A percentile compares a stretch with the other conserved stretches of the same genome.
phyloP scores from a whole-genome alignment of 1,140 invertebrate genomes.

The Venturia canescens region DNA sequence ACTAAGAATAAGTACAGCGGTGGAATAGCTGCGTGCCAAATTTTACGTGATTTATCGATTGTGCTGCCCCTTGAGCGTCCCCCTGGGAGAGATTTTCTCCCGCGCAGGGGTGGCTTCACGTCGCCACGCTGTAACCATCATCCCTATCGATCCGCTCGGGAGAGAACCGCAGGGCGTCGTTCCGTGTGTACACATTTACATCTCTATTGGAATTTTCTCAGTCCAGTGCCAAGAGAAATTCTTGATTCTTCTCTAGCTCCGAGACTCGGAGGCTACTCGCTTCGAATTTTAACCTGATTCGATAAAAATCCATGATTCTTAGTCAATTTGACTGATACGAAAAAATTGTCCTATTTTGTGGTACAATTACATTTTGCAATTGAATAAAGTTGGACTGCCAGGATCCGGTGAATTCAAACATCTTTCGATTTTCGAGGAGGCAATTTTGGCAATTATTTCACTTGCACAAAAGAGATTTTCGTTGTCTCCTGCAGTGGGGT shows the following conservation, averaged over 20 bases:
- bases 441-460: no score
- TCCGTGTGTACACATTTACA: neutral
- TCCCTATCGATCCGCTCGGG: slow-evolving; percentile 17
- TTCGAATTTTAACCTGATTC: neutral
- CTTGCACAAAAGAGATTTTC: no score
- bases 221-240: neutral
- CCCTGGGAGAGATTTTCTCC: neutral
- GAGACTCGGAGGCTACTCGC: neutral
- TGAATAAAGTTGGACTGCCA: no score
- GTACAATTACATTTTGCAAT: no score
- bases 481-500: no score
- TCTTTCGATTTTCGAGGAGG: no score
- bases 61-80: neutral
- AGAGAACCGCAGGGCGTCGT: slow-evolving; percentile 20
- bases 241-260: neutral
- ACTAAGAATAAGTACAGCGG: neutral
- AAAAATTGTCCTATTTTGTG: no score
- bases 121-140: slow-evolving; percentile 26
- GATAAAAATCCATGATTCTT: neutral
- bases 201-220: neutral
- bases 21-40: neutral
- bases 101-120: neutral
- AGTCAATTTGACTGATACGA: no score
- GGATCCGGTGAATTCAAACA: no score
- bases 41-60: neutral